A percentile compares a stretch with the other conserved stretches of the same genome.
phyloP scores from a whole-genome alignment of 2,888 invertebrate species.

The Epinotia ramella region DNA sequence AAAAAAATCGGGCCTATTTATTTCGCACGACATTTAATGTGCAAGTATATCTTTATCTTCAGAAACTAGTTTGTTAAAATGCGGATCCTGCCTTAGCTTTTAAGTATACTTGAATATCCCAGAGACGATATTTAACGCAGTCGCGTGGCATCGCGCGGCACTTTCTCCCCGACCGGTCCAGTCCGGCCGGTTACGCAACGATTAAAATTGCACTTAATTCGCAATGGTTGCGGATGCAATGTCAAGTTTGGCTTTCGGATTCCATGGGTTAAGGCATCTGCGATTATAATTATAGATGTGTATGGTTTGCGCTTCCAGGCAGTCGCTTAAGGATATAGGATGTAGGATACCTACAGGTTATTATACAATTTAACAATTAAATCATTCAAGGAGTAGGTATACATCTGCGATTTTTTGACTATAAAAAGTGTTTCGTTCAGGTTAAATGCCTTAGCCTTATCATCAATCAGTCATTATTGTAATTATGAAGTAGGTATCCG shows the following conservation, averaged over 20 bases:
- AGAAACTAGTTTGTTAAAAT: too few species aligned
- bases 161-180: slow-evolving; percentile 38
- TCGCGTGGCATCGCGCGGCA: slow-evolving; percentile 11
- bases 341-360: too few species aligned
- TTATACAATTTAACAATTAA: too few species aligned
- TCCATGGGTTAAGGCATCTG: not conserved
- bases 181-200: slow-evolving; percentile 31
- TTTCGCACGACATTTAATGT: too few species aligned
- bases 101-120: too few species aligned
- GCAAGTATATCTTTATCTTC: too few species aligned
- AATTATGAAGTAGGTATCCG: too few species aligned
- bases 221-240: slow-evolving; percentile 37
- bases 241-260: slow-evolving; percentile 42
- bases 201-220: slow-evolving; percentile 41
- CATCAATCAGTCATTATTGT: not conserved
- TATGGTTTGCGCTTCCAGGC: not conserved
- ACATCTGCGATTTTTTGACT: too few species aligned
- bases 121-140: not conserved
- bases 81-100: too few species aligned
- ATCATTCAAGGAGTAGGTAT: too few species aligned
- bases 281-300: not conserved
- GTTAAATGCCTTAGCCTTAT: not conserved
- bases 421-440: not conserved
- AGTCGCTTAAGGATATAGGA: not conserved
- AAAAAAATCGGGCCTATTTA: too few species aligned